Conservation (phyloP, 2,113 vertebrate genomes). For the Bos indicus region DNA sequence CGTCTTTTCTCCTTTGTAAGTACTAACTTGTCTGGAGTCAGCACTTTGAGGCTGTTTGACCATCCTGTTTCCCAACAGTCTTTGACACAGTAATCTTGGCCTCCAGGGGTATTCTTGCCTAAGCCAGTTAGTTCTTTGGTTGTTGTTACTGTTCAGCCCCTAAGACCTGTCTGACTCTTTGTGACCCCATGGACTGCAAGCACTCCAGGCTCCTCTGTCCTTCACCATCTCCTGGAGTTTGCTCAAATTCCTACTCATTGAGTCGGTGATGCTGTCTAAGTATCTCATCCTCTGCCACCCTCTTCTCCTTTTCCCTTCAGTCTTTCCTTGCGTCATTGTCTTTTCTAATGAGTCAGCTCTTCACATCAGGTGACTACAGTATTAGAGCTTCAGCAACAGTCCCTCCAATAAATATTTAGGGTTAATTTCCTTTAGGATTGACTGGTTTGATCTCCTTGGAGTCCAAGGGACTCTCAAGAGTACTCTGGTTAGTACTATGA, state of each 20-base stretch:
- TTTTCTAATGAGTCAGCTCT: background rate
- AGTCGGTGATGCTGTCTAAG: background rate
- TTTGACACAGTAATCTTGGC: background rate
- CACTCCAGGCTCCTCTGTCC: background rate
- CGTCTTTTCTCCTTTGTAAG: background rate
- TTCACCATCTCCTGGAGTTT: background rate
- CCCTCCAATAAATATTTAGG: background rate
- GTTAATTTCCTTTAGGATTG: background rate
- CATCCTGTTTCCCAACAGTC: background rate
- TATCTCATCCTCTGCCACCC: background rate
- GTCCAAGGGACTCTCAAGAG: background rate
- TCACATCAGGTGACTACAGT: background rate
- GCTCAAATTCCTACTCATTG: background rate
- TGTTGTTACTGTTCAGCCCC: background rate
- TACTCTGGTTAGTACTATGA: background rate
- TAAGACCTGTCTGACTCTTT: background rate
- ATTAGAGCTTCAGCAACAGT: background rate
- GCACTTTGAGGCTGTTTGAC: background rate
- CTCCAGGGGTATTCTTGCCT: background rate
- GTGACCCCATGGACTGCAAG: background rate
- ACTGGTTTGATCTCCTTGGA: background rate
- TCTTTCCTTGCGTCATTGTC: background rate
- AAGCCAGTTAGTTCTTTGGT: background rate
- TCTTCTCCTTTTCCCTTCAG: background rate
- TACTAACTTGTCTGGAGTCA: background rate